These are phyloP conservation scores for Actinostola sp. DNA, from an alignment of 92 coral and sea anemone genomes.

Conservation along the genomic window DNA sequence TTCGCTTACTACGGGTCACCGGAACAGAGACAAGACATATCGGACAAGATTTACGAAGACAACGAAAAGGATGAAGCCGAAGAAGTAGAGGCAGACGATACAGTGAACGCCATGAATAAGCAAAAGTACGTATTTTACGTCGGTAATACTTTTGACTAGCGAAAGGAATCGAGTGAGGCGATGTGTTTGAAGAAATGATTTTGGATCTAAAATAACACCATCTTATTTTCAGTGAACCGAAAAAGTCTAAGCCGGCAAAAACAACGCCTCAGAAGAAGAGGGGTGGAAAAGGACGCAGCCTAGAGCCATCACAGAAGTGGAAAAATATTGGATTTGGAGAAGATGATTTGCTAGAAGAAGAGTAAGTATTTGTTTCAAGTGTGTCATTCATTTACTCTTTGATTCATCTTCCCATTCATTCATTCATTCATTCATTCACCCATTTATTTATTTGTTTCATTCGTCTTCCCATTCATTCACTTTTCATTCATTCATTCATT, in stretches of 20 bases:
- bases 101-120: constrained; percentile 74
- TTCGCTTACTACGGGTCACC: constrained; percentile 76
- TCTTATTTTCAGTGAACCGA: constrained; percentile 61
- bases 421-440: neutral
- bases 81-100: constrained; percentile 67
- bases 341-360: constrained; percentile 78
- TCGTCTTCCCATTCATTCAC: no score
- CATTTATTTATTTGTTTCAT: no score
- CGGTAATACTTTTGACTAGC: no score
- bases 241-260: constrained; percentile 68
- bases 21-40: constrained; percentile 52
- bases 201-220: neutral
- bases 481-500: no score
- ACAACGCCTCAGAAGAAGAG: constrained; percentile 75
- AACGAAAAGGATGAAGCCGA: constrained; percentile 49
- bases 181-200: neutral
- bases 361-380: constrained; percentile 58
- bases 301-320: constrained; percentile 95
- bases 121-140: constrained; percentile 83
- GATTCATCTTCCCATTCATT: neutral
- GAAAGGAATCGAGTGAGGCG: no score
- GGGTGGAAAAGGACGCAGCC: constrained; percentile 64
- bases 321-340: constrained; percentile 85
- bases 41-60: constrained; percentile 44
- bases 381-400: neutral